Percentiles rank a stretch among this genome's conserved stretches.
Evolutionary conservation across 2,113 vertebrate genomes (phyloP).

Genomic region (Upupa epops): DNA sequence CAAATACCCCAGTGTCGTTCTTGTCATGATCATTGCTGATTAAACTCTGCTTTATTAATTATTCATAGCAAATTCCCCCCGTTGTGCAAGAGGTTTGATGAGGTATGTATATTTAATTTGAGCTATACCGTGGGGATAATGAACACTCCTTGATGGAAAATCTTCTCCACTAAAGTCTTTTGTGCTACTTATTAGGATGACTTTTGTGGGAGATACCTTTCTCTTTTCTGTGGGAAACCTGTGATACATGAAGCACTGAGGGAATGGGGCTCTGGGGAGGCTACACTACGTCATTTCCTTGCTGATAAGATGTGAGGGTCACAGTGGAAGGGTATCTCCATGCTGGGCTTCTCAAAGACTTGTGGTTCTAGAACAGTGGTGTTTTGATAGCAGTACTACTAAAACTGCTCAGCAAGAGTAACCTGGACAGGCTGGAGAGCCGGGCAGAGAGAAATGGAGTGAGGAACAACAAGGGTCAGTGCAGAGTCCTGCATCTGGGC

Average conservation of each 20-base stretch:
- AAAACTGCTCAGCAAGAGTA: neutral
- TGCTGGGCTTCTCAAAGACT: neutral
- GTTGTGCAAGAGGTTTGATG: constrained; percentile 19
- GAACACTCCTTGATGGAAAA: neutral
- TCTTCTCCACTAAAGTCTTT: neutral
- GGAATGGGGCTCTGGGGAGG: neutral
- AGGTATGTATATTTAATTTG: constrained; percentile 34
- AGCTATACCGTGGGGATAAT: neutral
- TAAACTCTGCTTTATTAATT: constrained; percentile 51
- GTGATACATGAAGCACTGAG: neutral
- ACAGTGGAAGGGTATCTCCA: neutral
- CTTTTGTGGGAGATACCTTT: neutral
- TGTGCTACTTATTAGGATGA: neutral
- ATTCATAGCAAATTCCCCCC: constrained; percentile 39
- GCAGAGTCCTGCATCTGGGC: no score
- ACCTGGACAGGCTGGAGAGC: no score
- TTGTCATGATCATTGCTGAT: constrained; percentile 15
- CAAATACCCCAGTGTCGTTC: neutral
- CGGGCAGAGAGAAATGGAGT: no score
- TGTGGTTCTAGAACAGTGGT: neutral
- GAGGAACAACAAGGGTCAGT: no score
- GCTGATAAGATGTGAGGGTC: neutral
- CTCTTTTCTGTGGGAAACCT: neutral
- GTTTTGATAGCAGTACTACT: neutral
- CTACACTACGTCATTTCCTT: neutral